Percentiles rank a stretch among this genome's conserved stretches.
These are phyloP conservation scores for Platalea minor DNA, from an alignment of 2,797 vertebrate species.

Conservation along the genomic window DNA sequence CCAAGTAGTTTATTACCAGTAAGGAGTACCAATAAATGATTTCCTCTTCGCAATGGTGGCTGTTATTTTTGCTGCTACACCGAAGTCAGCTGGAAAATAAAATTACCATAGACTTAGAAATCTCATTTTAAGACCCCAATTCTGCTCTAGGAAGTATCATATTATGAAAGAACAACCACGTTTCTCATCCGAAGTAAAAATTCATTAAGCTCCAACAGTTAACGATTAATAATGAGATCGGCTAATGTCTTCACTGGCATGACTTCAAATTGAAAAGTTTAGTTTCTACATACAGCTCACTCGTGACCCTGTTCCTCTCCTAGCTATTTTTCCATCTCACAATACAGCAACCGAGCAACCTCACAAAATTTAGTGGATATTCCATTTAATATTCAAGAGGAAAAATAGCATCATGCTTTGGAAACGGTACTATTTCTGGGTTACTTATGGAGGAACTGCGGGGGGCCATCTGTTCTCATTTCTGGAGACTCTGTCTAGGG, in stretches of 20 bases:
- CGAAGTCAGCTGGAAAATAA: slow-evolving; percentile 88
- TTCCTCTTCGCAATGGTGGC: slow-evolving; percentile 98
- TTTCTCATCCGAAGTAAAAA: not conserved
- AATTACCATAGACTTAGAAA: slow-evolving; percentile 11
- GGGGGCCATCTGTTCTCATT: not conserved
- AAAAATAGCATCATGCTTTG: not conserved
- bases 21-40: slow-evolving; percentile 98
- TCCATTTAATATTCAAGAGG: not conserved
- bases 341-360: not conserved
- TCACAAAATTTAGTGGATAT: not conserved
- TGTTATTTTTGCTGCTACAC: slow-evolving; percentile 98
- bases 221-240: not conserved
- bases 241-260: not conserved
- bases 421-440: not conserved
- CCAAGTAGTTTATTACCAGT: slow-evolving; percentile 83
- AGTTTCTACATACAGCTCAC: not conserved
- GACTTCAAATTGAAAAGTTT: not conserved
- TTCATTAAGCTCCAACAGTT: not conserved
- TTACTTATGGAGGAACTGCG: not conserved
- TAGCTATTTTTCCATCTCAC: not conserved
- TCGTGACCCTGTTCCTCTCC: not conserved
- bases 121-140: not conserved
- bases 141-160: not conserved
- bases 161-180: not conserved
- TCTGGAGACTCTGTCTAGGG: not conserved